A percentile compares a stretch with the other conserved stretches of the same genome.
These are phyloP conservation scores for Urocyon cinereoargenteus DNA, from an alignment of 2,797 vertebrate genomes.

Conservation along the genomic window DNA sequence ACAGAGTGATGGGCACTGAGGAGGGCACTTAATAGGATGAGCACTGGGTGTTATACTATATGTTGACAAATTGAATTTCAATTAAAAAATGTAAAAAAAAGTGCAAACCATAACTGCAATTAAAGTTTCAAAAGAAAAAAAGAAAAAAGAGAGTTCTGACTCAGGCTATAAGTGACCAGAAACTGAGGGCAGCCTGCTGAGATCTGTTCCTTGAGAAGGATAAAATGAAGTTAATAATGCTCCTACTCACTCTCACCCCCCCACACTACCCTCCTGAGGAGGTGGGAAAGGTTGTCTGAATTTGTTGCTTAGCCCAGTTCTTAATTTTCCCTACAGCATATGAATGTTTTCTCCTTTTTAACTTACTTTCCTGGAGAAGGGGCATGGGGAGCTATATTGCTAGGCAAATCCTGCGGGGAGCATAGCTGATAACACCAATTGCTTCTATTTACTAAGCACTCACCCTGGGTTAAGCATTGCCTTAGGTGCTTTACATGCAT, in stretches of 20 bases:
- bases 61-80: no score
- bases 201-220: constrained; percentile 31
- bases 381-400: background rate
- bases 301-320: background rate
- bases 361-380: constrained; percentile 28
- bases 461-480: background rate
- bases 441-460: background rate
- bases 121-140: no score
- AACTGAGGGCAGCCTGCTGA: background rate
- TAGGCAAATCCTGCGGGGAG: background rate
- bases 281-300: background rate
- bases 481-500: background rate
- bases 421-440: background rate
- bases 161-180: constrained; percentile 1
- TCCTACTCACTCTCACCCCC: background rate
- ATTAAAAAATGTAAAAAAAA: no score
- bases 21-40: no score
- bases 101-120: no score
- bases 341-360: background rate
- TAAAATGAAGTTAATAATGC: background rate
- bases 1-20: no score
- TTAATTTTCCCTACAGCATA: constrained; percentile 10
- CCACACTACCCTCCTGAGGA: background rate
- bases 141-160: background rate
- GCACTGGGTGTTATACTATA: no score